Percentiles rank a stretch among this genome's conserved stretches.
phyloP scores from a whole-genome alignment of 2,888 invertebrate species.

The Lysandra bellargus region DNA sequence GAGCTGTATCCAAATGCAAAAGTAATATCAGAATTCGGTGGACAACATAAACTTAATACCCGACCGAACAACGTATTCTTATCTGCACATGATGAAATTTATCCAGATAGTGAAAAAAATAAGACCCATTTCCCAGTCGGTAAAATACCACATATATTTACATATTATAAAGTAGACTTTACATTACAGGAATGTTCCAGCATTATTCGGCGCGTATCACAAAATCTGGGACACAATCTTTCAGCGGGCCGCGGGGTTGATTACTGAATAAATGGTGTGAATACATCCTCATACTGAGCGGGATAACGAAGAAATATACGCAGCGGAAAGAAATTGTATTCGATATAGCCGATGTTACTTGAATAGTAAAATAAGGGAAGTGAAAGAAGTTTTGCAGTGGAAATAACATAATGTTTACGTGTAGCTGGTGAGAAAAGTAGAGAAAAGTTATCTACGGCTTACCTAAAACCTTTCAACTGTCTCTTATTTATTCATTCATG shows the following conservation, averaged over 20 bases:
- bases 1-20: no score
- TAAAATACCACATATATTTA: neutral
- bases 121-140: no score
- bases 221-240: constrained; percentile 37
- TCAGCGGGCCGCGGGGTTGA: constrained; percentile 34
- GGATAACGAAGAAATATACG: constrained; percentile 27
- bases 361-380: neutral
- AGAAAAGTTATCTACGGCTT: no score
- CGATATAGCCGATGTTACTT: constrained; percentile 10
- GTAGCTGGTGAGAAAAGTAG: neutral
- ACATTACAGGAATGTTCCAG: constrained; percentile 2
- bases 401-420: neutral
- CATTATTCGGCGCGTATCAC: constrained; percentile 29
- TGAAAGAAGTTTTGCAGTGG: neutral
- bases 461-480: no score
- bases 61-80: no score
- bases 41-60: no score
- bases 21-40: no score
- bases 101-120: no score
- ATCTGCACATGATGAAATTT: no score
- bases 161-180: neutral
- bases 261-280: constrained; percentile 37
- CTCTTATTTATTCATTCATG: no score
- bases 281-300: constrained; percentile 36
- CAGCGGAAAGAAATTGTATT: constrained; percentile 23